Percentiles rank a stretch among this genome's conserved stretches.
phyloP scores from a whole-genome alignment of 1,140 invertebrate species.

The Ceratoteleas bidentatus region DNA sequence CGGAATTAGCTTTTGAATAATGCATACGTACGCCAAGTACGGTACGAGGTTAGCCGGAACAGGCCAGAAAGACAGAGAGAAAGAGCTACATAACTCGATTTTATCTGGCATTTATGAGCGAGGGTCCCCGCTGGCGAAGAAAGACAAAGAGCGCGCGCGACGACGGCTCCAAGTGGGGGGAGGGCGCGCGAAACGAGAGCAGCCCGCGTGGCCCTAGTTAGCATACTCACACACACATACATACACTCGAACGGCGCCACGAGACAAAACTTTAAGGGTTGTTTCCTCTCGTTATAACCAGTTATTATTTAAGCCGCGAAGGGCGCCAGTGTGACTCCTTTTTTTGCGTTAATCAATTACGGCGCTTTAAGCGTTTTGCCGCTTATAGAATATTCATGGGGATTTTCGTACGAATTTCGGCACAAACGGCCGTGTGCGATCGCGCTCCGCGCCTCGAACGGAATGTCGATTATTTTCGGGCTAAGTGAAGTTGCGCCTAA shows the following conservation, averaged over 20 bases:
- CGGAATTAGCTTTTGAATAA: conserved; percentile 79
- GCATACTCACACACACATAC: conserved; percentile 51
- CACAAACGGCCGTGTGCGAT: no score
- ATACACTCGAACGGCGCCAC: conserved; percentile 33
- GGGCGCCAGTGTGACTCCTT: conserved; percentile 2
- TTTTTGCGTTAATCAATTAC: conserved; percentile 48
- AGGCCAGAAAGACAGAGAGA: conserved; percentile 64
- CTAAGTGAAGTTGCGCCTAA: no score
- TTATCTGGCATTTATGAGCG: conserved; percentile 77
- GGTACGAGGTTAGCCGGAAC: conserved; percentile 60
- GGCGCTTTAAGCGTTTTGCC: conserved; percentile 14
- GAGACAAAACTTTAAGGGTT: conserved; percentile 66
- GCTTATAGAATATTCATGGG: conserved; percentile 35
- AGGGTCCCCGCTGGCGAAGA: conserved; percentile 61
- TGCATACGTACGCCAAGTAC: conserved; percentile 70
- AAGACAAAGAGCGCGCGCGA: conserved; percentile 60
- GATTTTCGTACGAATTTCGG: not conserved
- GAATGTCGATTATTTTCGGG: no score
- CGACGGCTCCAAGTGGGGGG: not conserved
- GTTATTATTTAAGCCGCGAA: conserved; percentile 71
- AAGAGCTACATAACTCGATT: conserved; percentile 73
- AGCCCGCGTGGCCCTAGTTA: conserved; percentile 53
- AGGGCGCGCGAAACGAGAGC: conserved; percentile 45
- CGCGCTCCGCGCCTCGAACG: no score
- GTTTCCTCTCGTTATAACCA: conserved; percentile 62